Evolutionary conservation across 2,888 invertebrate species (phyloP).

Genomic region (Tineola bisselliella): DNA sequence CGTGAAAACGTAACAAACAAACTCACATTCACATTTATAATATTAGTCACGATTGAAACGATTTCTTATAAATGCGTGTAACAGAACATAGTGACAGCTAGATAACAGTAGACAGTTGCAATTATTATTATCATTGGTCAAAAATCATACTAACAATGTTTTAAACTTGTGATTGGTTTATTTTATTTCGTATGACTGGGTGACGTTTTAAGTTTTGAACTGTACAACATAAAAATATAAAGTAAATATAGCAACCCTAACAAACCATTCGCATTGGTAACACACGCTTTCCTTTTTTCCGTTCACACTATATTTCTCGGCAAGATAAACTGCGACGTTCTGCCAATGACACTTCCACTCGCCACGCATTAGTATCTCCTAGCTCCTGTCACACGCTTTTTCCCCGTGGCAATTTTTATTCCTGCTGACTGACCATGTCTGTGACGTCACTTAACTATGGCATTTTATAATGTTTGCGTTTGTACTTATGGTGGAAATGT

Average conservation of each 20-base stretch:
- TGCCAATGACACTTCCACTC: constrained; percentile 61
- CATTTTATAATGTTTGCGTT: constrained; percentile 26
- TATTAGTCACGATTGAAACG: too few relatives aligned
- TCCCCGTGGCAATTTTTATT: constrained; percentile 61
- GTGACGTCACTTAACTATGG: constrained; percentile 37
- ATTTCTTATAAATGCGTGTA: too few relatives aligned
- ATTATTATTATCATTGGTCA: too few relatives aligned
- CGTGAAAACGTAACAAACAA: too few relatives aligned
- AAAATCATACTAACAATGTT: too few relatives aligned
- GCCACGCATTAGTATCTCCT: constrained; percentile 57
- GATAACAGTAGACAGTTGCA: too few relatives aligned
- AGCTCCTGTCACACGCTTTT: constrained; percentile 48
- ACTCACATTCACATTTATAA: too few relatives aligned
- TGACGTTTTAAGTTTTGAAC: too few relatives aligned
- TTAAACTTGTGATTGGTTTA: too few relatives aligned
- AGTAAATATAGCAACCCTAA: background rate
- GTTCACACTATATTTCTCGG: constrained; percentile 25
- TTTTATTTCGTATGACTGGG: too few relatives aligned
- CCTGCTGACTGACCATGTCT: constrained; percentile 54
- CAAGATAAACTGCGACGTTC: constrained; percentile 58
- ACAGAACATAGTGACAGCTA: too few relatives aligned
- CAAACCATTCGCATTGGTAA: background rate
- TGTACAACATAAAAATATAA: too few relatives aligned
- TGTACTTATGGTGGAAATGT: background rate
- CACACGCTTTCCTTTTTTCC: background rate